Conservation (phyloP, 1,140 invertebrate species). For the Atta cephalotes region DNA sequence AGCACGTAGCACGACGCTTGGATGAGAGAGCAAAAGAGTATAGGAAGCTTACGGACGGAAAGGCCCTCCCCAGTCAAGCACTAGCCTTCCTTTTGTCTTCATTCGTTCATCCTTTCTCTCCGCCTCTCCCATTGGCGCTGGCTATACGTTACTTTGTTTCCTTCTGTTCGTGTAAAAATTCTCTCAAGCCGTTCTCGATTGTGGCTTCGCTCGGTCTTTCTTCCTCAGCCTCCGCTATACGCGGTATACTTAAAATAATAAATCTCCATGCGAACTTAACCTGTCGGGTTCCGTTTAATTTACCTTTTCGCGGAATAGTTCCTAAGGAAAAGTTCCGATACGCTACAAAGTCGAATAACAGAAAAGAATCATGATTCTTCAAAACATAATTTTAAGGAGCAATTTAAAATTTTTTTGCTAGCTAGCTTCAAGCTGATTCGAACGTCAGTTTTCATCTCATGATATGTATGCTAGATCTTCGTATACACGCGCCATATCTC, state of each 20-base stretch:
- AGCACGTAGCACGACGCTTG: conserved; percentile 58
- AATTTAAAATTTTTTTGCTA: not conserved
- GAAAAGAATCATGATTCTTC: not conserved
- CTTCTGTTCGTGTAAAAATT: conserved; percentile 31
- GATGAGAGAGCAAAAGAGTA: conserved; percentile 52
- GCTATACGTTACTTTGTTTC: conserved; percentile 30
- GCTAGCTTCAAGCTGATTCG: not conserved
- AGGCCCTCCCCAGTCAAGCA: conserved; percentile 42
- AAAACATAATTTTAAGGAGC: not conserved
- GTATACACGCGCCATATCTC: not conserved
- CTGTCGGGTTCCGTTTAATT: not conserved
- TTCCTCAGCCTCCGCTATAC: not conserved
- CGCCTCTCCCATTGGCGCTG: not conserved
- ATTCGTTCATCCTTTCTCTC: conserved; percentile 15
- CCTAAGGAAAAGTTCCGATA: not conserved
- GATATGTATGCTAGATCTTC: not conserved
- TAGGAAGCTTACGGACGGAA: conserved; percentile 46
- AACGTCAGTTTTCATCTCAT: not conserved
- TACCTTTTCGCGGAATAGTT: not conserved
- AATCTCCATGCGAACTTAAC: not conserved
- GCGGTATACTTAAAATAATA: conserved; percentile 29
- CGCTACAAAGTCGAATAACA: not conserved
- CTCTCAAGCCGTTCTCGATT: conserved; percentile 21
- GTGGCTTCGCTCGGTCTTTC: not conserved
- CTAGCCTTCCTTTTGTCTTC: conserved; percentile 24